Evolutionary conservation across 2,113 vertebrate species (phyloP).

Genomic region (Poicephalus meyeri): DNA sequence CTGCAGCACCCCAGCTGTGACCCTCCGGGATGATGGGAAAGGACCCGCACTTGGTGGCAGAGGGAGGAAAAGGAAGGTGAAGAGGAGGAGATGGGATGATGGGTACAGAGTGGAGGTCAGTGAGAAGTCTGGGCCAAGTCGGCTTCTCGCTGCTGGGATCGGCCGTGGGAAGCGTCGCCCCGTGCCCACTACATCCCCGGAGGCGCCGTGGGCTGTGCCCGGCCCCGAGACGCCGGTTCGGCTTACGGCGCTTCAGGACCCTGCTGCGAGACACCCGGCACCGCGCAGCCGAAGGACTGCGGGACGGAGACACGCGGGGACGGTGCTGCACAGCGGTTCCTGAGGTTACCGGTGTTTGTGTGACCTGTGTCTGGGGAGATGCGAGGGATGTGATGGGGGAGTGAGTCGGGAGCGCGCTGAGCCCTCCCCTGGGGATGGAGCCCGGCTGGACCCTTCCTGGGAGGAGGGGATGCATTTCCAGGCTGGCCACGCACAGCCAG

Average conservation of each 20-base stretch:
- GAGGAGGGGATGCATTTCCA: not conserved
- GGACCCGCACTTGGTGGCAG: not conserved
- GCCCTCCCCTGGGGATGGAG: not conserved
- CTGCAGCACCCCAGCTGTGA: not conserved
- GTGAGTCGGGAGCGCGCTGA: not conserved
- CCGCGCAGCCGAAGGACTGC: no score
- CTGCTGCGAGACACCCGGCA: not conserved
- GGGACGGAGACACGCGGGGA: not conserved
- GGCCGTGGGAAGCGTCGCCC: not conserved
- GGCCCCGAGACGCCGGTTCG: not conserved
- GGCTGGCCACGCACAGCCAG: not conserved
- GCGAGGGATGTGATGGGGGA: not conserved
- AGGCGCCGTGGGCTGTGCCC: no score
- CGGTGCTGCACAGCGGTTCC: not conserved
- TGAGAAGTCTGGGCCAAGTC: not conserved
- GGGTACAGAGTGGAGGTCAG: not conserved
- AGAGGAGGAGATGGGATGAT: not conserved
- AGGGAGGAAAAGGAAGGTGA: not conserved
- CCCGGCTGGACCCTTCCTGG: no score
- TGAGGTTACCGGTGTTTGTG: not conserved
- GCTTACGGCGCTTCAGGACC: not conserved
- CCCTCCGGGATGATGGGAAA: not conserved
- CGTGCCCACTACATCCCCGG: not conserved
- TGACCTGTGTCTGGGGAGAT: not conserved
- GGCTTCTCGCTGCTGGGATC: not conserved